Evolutionary conservation across 1,140 invertebrate genomes (phyloP).

Genomic region (Drosophila punjabiensis): DNA sequence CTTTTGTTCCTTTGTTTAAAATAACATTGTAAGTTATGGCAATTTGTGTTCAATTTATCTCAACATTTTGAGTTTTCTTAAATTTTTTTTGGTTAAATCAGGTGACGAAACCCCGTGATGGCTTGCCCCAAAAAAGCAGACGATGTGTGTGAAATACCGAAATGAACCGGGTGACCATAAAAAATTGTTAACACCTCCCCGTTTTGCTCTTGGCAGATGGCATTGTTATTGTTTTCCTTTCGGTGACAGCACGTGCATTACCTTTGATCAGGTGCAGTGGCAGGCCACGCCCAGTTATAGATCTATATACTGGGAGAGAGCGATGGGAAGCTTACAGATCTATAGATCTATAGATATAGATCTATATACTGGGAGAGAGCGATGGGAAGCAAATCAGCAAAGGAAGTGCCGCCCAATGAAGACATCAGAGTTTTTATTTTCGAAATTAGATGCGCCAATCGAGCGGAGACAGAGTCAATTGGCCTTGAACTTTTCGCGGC

Average conservation of each 20-base stretch:
- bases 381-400: slow-evolving; percentile 3
- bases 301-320: slow-evolving; percentile 11
- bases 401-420: slow-evolving; percentile 41
- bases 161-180: slow-evolving; percentile 32
- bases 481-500: slow-evolving; percentile 68
- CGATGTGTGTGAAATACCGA: not conserved
- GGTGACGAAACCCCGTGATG: slow-evolving; percentile 36
- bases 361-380: slow-evolving; percentile 8
- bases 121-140: not conserved
- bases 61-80: not conserved
- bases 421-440: slow-evolving; percentile 43
- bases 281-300: slow-evolving; percentile 37
- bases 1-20: not conserved
- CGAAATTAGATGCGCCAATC: slow-evolving; percentile 64
- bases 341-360: too few relatives aligned
- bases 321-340: not conserved
- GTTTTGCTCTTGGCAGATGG: slow-evolving; percentile 44
- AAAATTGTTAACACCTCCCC: slow-evolving; percentile 34
- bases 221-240: slow-evolving; percentile 56
- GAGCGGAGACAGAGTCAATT: slow-evolving; percentile 51
- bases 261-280: slow-evolving; percentile 44
- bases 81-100: slow-evolving; percentile 7
- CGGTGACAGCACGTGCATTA: slow-evolving; percentile 40
- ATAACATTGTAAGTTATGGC: not conserved
- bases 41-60: not conserved